A percentile compares a stretch with the other conserved stretches of the same genome.
Evolutionary conservation across 2,888 invertebrate genomes (phyloP).

Genomic region (Scelioninae gen. 2): DNA sequence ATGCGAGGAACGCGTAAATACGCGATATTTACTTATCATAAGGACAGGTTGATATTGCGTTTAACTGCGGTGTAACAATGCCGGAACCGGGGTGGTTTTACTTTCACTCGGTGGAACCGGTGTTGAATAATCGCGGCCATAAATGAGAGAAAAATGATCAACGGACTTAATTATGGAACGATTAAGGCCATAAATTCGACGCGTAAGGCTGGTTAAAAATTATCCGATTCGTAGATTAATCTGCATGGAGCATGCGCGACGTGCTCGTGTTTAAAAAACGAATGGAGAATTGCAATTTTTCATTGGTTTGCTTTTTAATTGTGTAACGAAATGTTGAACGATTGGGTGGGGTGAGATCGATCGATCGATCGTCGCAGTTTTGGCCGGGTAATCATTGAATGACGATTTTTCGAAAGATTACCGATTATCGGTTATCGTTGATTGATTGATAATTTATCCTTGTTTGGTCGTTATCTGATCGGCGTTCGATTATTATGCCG

Average conservation of each 20-base stretch:
- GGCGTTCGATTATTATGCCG: too few relatives aligned
- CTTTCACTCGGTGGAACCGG: constrained; percentile 36
- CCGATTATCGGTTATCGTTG: too few relatives aligned
- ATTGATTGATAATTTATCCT: too few relatives aligned
- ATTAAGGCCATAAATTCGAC: constrained; percentile 22
- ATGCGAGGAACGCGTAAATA: constrained; percentile 38
- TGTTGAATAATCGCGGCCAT: constrained; percentile 17
- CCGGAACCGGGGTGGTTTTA: constrained; percentile 40
- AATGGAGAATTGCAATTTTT: too few relatives aligned
- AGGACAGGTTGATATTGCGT: constrained; percentile 51
- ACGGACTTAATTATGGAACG: constrained; percentile 29
- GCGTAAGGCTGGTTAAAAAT: constrained; percentile 17
- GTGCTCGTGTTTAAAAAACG: too few relatives aligned
- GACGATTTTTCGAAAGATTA: too few relatives aligned
- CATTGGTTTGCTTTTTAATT: too few relatives aligned
- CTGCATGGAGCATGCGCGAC: neutral
- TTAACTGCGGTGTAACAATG: constrained; percentile 49
- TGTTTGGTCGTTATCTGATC: too few relatives aligned
- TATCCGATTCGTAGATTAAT: constrained; percentile 6
- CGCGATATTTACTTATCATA: constrained; percentile 56
- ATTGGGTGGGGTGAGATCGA: too few relatives aligned
- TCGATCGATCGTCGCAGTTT: too few relatives aligned
- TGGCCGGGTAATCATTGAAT: too few relatives aligned
- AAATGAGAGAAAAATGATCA: constrained; percentile 26
- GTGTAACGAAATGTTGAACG: too few relatives aligned